Percentiles rank a stretch among this genome's conserved stretches.
Evolutionary conservation across 2,888 invertebrate genomes (phyloP).

Genomic region (Tridacna gigas): DNA sequence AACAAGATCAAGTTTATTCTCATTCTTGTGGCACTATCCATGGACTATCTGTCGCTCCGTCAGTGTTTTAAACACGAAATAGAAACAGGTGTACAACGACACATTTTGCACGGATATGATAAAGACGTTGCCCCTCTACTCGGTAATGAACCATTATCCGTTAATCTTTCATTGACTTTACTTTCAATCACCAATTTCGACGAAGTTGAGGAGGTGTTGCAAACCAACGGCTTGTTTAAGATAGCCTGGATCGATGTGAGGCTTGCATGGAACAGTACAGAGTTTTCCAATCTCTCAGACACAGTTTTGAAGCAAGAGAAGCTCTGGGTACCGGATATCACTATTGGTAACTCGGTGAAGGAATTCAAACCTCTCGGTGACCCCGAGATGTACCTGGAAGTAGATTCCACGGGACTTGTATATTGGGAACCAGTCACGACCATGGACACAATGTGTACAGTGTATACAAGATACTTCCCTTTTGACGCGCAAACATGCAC

Average conservation of each 20-base stretch:
- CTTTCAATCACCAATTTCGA: not conserved
- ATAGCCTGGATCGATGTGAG: not conserved
- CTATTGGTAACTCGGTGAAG: not conserved
- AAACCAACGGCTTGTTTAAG: not conserved
- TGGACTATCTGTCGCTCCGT: not conserved
- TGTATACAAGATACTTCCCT: slow-evolving; percentile 6
- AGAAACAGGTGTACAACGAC: not conserved
- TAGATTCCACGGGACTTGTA: not conserved
- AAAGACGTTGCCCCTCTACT: not conserved
- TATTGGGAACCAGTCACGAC: not conserved
- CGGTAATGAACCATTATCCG: not conserved
- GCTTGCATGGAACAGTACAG: not conserved
- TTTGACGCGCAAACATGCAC: not conserved
- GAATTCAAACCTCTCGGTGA: not conserved
- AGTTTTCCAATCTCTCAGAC: not conserved
- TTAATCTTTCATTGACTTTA: not conserved
- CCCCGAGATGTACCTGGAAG: not conserved
- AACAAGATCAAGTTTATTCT: not conserved
- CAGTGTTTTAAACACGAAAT: not conserved
- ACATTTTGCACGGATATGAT: not conserved
- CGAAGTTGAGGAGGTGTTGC: not conserved
- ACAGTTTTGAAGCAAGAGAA: not conserved
- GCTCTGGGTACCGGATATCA: slow-evolving; percentile 6
- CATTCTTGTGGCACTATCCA: not conserved
- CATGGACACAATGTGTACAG: not conserved